phyloP scores from a whole-genome alignment of 30 jellyfish, hydroid and myxozoan genomes.

The Nemopilema nomurai region DNA sequence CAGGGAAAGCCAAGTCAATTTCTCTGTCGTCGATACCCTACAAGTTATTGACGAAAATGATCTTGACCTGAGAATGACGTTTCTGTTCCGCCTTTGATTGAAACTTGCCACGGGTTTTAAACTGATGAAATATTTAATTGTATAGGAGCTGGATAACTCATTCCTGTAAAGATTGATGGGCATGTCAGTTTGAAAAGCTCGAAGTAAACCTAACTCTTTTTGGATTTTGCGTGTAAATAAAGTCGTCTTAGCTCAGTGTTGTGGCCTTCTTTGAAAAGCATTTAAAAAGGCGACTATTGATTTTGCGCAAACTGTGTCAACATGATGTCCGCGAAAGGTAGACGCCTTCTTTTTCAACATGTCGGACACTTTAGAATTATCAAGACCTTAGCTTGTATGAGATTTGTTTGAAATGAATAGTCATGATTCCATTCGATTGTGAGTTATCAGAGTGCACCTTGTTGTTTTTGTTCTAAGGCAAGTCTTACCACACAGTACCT shows the following conservation, averaged over 20 bases:
- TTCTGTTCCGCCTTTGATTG: not conserved
- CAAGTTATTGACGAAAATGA: too few species aligned
- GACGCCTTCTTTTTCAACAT: not conserved
- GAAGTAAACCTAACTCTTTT: not conserved
- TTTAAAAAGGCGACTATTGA: not conserved
- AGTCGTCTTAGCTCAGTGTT: not conserved
- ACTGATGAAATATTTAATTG: not conserved
- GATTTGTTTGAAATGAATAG: too few species aligned
- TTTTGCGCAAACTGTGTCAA: not conserved
- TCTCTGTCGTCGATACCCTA: not conserved
- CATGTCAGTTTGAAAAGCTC: too few species aligned
- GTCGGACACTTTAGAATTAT: not conserved
- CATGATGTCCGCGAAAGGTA: not conserved
- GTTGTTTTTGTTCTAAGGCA: too few species aligned
- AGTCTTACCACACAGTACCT: too few species aligned
- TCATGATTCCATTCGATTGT: too few species aligned
- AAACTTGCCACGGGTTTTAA: not conserved
- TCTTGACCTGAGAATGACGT: not conserved
- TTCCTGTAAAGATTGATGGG: too few species aligned
- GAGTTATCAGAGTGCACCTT: too few species aligned
- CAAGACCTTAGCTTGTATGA: not conserved
- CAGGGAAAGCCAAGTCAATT: not conserved
- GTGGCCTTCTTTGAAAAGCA: not conserved
- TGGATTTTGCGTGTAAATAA: not conserved
- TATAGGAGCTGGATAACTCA: too few species aligned